Evolutionary conservation across 1,140 invertebrate species (phyloP), one percentile per base, ranked within the genome.

Genomic region (Glossosoma conforme): DNA sequence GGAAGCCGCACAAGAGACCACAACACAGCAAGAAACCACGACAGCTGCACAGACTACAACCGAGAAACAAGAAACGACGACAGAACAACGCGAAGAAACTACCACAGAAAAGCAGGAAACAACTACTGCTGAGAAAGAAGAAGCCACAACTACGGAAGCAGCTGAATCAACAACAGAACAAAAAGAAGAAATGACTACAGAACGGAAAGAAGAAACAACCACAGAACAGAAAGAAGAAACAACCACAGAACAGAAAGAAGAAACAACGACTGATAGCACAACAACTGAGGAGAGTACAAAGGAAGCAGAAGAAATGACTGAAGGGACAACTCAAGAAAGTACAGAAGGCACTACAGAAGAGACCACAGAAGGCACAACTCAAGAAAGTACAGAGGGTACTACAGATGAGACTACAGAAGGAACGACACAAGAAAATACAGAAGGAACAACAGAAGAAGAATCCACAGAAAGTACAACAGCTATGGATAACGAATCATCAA

Each of bases 351-450:
- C 50, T 24, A 54, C 53, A 4, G 54, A 44, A 54, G 51, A 17
- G 41, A 36, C 45, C 3, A 42, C 58, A 15, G 56, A 48, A 10
- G 28, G 41, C 22, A 17, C 49, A 30, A 37, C 48, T 15, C 47
- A 44, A 22, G 55, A 54, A 22, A 62, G 56, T 2, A 62, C 61
- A 22, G 22, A 38, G 52, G 45, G 52, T 20, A 25, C 4, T 10
- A 22, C 35, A 40, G 50, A 46, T 3, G 22, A 51, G 17, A 49
- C 43, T 10, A 33, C 33, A 52, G 44, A 17, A 18, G 28, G 52
- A 9, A 44, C 46, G 45, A 47, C 24, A 13, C 61, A 60, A 54
- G 33, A 62, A 44, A 58, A 51, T 5, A 67, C 68, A 44, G 49
- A 59, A 24, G 52, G 48, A 2, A 61, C 21, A 9, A 61, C 60